A percentile compares a stretch with the other conserved stretches of the same genome.
Conservation (phyloP, 2,797 vertebrate genomes). For the Chelmon rostratus region DNA sequence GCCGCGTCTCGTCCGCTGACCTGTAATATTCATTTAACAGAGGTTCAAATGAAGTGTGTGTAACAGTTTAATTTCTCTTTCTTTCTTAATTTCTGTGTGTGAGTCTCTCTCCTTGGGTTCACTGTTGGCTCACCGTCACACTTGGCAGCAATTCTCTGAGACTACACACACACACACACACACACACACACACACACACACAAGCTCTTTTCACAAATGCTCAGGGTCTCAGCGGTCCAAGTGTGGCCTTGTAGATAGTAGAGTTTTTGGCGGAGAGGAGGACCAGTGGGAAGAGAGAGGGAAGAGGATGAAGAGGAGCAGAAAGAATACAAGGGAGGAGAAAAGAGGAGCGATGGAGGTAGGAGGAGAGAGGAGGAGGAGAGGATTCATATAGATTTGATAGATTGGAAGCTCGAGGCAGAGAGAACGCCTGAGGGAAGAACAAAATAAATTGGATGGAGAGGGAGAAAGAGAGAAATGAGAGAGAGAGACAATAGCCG, state of each 20-base stretch:
- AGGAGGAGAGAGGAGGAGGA: neutral
- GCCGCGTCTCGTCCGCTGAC: constrained; percentile 27
- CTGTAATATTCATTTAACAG: constrained; percentile 22
- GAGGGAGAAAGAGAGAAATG: constrained; percentile 12
- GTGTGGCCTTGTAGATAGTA: constrained; percentile 58
- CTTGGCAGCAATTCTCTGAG: constrained; percentile 31
- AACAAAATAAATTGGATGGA: constrained; percentile 65
- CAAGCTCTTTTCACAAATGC: constrained; percentile 23
- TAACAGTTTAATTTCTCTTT: constrained; percentile 31
- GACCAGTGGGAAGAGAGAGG: constrained; percentile 1
- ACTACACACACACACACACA: constrained; percentile 9
- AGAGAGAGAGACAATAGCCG: constrained; percentile 42
- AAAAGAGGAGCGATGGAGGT: neutral
- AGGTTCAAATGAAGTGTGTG: constrained; percentile 41
- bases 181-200: constrained; percentile 17
- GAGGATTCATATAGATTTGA: constrained; percentile 60
- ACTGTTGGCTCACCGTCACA: constrained; percentile 39
- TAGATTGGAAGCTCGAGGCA: constrained; percentile 55
- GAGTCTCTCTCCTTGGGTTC: constrained; percentile 29
- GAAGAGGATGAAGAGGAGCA: constrained; percentile 7
- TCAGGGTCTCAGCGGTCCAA: constrained; percentile 39
- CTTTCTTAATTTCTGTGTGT: no score
- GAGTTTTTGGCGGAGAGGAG: constrained; percentile 16
- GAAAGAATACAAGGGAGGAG: constrained; percentile 6
- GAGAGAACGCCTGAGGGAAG: constrained; percentile 52